Evolutionary conservation across 2,888 invertebrate species (phyloP), one percentile per base, ranked within the genome.

Genomic region (Oligia strigilis): DNA sequence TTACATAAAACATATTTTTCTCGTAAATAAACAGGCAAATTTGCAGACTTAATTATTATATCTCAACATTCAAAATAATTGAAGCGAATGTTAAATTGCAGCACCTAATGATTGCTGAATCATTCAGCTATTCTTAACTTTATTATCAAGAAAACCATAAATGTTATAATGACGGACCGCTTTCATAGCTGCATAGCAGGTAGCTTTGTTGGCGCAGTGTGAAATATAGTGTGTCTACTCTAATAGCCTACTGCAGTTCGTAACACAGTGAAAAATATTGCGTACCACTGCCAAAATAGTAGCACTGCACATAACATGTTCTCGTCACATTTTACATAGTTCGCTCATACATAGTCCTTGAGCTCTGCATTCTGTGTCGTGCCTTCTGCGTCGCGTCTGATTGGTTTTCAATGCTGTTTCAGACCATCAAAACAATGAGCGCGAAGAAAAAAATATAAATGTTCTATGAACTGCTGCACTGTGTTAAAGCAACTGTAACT

Each of bases 261-360:
- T 90, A 90, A 82, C 78, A 78, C 84, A 83, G 92, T 92, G 92
- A 88, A 91, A 91, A 90, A 89, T 92, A 81, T 92, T 89, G 87
- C 93, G 88, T 82, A 77, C 75, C 77, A 85, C 80, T 83, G 92
- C 88, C 89, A 94, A 92, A 87, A 80, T 85, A 79, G 81, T 76
- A 78, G 80, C 69, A 72, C 71, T 13, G 9, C 36, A 76, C 3
- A 62, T 81, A 84, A 72, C 75, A 13, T 43, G 2, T 13, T 60
- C n/a, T 9, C 3, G 62, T 11, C 69, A 76, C 52, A 71, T 71
- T n/a, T 29, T 76, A 14, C 46, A 5, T 17, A 52, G 29, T 3
- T 60, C 0, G 6, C 49, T 17, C 23, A 58, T 58, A n/a, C 6
- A n/a, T 29, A 40, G 6, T 14, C 5, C 1, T 14, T 62, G n/a